Percentiles rank a stretch among this genome's conserved stretches.
Evolutionary conservation across 2,113 vertebrate genomes (phyloP).

Genomic region (Oxyruncus cristatus): DNA sequence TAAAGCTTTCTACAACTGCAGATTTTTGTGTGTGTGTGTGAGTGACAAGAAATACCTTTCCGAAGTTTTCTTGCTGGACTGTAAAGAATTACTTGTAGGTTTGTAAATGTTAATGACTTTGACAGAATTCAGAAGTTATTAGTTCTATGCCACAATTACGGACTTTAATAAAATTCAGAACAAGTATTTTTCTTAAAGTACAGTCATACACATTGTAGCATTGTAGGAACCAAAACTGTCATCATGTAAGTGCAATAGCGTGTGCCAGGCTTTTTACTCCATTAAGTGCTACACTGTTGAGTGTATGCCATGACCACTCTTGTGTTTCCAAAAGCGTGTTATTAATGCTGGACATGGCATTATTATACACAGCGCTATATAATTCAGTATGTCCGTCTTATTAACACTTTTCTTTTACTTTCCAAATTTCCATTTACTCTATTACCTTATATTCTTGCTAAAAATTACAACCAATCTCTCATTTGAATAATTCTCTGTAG

Average conservation of each 20-base stretch:
- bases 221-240: not conserved
- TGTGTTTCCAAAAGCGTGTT: not conserved
- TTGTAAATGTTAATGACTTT: not conserved
- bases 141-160: not conserved
- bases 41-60: not conserved
- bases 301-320: not conserved
- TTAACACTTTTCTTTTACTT: not conserved
- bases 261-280: not conserved
- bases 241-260: not conserved
- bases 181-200: not conserved
- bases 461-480: not conserved
- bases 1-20: not conserved
- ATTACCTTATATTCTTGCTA: conserved; percentile 10
- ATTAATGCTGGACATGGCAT: not conserved
- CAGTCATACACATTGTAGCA: not conserved
- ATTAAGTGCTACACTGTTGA: not conserved
- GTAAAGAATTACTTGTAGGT: not conserved
- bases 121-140: not conserved
- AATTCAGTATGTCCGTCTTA: not conserved
- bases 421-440: not conserved
- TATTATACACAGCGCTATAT: not conserved
- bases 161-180: not conserved
- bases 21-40: not conserved
- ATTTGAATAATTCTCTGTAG: not conserved
- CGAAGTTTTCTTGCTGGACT: not conserved